phyloP scores from a whole-genome alignment of 2,797 vertebrate species.

The Glyptemys insculpta region DNA sequence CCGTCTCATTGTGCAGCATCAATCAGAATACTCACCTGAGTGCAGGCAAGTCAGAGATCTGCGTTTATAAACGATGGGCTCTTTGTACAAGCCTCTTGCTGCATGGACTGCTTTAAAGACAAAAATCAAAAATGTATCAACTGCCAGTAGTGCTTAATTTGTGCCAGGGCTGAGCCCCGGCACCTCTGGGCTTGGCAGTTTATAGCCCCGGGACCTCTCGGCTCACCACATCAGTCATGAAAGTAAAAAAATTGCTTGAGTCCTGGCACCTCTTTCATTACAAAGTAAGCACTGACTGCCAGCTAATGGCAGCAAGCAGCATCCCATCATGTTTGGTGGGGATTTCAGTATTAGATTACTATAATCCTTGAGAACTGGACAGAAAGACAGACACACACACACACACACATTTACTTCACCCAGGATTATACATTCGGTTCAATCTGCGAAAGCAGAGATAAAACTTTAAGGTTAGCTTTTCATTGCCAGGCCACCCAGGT shows the following conservation, averaged over 20 bases:
- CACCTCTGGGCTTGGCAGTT: too few species aligned
- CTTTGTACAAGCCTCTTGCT: accelerated
- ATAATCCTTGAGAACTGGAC: not conserved
- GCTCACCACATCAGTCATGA: too few species aligned
- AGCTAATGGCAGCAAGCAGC: not conserved
- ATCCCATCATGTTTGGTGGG: not conserved
- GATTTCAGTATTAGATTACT: conserved; percentile 1
- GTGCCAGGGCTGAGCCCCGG: too few species aligned
- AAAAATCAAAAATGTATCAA: not conserved
- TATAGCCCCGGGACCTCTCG: too few species aligned
- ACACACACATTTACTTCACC: not conserved
- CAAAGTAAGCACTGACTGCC: not conserved
- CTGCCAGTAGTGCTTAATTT: not conserved
- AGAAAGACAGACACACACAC: not conserved
- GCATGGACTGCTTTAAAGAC: not conserved
- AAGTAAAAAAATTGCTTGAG: too few species aligned
- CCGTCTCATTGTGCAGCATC: accelerated
- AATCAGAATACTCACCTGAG: not conserved
- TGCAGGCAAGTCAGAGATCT: not conserved
- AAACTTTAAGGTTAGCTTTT: not conserved
- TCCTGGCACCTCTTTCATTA: too few species aligned
- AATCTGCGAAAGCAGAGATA: not conserved
- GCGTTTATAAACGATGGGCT: not conserved
- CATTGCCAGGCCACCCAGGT: not conserved
- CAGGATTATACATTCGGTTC: not conserved